Evolutionary conservation across 2,888 invertebrate genomes (phyloP).

Genomic region (Arctia plantaginis): DNA sequence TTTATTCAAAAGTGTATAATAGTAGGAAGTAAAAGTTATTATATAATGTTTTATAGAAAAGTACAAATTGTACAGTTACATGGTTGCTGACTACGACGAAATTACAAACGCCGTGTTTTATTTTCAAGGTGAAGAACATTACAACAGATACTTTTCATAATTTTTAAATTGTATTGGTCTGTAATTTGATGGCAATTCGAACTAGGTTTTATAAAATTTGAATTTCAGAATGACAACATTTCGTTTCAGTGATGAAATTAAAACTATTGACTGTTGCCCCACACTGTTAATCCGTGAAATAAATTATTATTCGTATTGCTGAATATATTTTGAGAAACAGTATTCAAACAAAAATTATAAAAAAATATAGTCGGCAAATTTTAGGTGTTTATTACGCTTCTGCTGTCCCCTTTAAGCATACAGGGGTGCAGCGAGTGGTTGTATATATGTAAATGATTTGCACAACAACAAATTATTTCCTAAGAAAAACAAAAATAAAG

Average conservation of each 20-base stretch:
- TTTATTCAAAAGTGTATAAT: conserved; percentile 60
- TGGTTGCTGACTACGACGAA: conserved; percentile 37
- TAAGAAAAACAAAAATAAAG: conserved; percentile 21
- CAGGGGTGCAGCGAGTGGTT: too few species aligned
- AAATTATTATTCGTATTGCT: neutral
- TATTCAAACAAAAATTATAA: too few species aligned
- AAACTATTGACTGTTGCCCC: neutral
- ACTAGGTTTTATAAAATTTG: neutral
- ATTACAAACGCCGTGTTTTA: conserved; percentile 31
- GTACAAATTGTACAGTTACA: conserved; percentile 44
- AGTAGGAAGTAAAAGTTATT: conserved; percentile 53
- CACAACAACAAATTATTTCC: conserved; percentile 35
- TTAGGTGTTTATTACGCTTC: neutral
- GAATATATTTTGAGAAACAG: neutral
- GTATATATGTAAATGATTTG: too few species aligned
- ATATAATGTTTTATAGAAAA: conserved; percentile 49
- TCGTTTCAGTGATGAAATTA: neutral
- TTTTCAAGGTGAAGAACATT: conserved; percentile 2
- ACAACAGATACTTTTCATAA: neutral
- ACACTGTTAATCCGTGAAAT: neutral
- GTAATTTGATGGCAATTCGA: neutral
- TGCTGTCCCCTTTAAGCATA: neutral
- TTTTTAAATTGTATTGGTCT: neutral
- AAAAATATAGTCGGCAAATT: neutral
- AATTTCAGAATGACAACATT: neutral